Conservation (phyloP, 1,140 invertebrate genomes). For the Planococcus citri region DNA sequence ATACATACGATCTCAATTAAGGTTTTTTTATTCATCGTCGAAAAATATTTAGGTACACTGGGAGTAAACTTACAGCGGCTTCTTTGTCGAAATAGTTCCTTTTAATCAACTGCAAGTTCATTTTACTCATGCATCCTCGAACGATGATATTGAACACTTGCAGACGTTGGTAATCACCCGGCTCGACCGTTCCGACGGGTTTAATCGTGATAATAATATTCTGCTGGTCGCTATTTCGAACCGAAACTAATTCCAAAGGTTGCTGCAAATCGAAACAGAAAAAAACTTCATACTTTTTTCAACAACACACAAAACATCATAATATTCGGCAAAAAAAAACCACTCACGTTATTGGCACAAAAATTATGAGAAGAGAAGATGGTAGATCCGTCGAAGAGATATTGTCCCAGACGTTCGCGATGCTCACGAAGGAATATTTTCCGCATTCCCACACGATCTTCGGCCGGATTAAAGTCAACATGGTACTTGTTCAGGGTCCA, state of each 20-base stretch:
- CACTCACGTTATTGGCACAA: not conserved
- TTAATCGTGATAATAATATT: conserved; percentile 33
- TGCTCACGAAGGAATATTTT: conserved; percentile 47
- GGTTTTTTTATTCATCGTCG: too few relatives aligned
- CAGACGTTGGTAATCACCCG: conserved; percentile 35
- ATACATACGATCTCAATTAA: too few relatives aligned
- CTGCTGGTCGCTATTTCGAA: conserved; percentile 30
- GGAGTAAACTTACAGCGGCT: conserved; percentile 43
- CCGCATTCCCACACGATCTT: conserved; percentile 49
- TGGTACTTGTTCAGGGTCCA: conserved; percentile 72
- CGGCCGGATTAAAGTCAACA: conserved; percentile 61
- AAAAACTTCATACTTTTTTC: too few relatives aligned
- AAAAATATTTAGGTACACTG: too few relatives aligned
- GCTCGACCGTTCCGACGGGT: conserved; percentile 32
- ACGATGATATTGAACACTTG: conserved; percentile 66
- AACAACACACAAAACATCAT: too few relatives aligned
- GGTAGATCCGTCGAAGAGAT: conserved; percentile 41
- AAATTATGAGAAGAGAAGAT: conserved; percentile 31
- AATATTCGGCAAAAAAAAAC: too few relatives aligned
- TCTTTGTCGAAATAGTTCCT: conserved; percentile 64
- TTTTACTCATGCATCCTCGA: conserved; percentile 47
- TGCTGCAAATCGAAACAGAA: too few relatives aligned
- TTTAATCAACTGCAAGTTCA: conserved; percentile 55
- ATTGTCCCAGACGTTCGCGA: conserved; percentile 38
- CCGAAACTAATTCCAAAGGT: too few relatives aligned